A percentile compares a stretch with the other conserved stretches of the same genome.
Conservation (phyloP, 2,113 vertebrate species). For the Labrus mixtus region DNA sequence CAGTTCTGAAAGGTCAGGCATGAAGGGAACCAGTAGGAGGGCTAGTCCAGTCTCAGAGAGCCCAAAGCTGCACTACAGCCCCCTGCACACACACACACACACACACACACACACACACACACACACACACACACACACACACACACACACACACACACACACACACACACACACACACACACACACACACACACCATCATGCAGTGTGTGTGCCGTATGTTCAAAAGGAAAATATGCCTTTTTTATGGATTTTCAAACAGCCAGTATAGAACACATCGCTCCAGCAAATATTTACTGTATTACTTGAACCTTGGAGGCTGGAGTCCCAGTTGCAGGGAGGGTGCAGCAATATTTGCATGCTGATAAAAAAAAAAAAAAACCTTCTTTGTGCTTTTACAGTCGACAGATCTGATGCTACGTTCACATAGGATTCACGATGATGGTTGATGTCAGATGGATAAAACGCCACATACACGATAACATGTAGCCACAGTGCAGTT, state of each 20-base stretch:
- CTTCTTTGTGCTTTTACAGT: slow-evolving; percentile 59
- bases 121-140: no score
- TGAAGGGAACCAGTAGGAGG: slow-evolving; percentile 65
- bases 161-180: not conserved
- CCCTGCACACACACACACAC: slow-evolving; percentile 5
- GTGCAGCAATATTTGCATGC: slow-evolving; percentile 70
- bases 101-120: not conserved
- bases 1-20: slow-evolving; percentile 83
- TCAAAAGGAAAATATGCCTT: slow-evolving; percentile 23
- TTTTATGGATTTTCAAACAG: slow-evolving; percentile 35
- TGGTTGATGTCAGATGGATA: not conserved
- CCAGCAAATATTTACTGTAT: slow-evolving; percentile 75
- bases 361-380: slow-evolving; percentile 73
- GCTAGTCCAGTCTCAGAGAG: slow-evolving; percentile 27
- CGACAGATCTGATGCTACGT: not conserved
- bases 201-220: slow-evolving; percentile 8
- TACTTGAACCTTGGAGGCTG: slow-evolving; percentile 69
- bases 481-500: no score
- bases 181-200: slow-evolving; percentile 1
- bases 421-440: not conserved
- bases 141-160: no score
- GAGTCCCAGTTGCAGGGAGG: slow-evolving; percentile 44
- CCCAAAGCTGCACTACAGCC: slow-evolving; percentile 26
- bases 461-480: no score
- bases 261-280: slow-evolving; percentile 24